Conservation (phyloP, 64 coral and sea anemone genomes). For the Montipora capricornis region DNA sequence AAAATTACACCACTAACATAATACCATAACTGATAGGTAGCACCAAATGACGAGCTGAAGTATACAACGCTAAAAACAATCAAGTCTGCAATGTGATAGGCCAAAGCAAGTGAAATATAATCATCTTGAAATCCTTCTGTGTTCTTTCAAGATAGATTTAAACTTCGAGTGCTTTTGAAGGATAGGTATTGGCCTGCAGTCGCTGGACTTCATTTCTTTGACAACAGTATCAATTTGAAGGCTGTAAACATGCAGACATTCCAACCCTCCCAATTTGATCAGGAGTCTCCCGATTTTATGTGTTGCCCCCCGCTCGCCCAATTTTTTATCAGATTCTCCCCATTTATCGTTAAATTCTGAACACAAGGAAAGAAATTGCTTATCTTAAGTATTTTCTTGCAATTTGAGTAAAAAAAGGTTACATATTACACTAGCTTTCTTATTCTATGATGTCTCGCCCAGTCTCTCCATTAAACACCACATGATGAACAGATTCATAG, state of each 20-base stretch:
- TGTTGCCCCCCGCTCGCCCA: no score
- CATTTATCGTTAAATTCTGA: no score
- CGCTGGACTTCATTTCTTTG: constrained; percentile 48
- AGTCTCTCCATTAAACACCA: not conserved
- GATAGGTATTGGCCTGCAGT: constrained; percentile 38
- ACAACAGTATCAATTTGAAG: constrained; percentile 66
- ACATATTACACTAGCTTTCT: no score
- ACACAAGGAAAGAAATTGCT: no score
- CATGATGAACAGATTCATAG: constrained; percentile 73
- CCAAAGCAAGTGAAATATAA: constrained; percentile 77
- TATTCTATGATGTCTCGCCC: no score
- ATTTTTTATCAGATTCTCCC: no score
- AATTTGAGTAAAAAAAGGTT: no score
- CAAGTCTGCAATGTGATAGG: constrained; percentile 61
- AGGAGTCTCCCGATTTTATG: no score
- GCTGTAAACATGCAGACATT: not conserved
- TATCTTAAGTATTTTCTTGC: no score
- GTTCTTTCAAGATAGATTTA: constrained; percentile 66
- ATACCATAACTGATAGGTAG: constrained; percentile 64
- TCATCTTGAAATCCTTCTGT: constrained; percentile 63
- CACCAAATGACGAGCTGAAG: constrained; percentile 71
- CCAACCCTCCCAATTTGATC: no score
- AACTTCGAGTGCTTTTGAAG: constrained; percentile 49
- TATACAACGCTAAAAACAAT: constrained; percentile 85
- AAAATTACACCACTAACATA: constrained; percentile 66